Evolutionary conservation across 2,797 vertebrate genomes (phyloP).

Genomic region (Siniperca undulata): DNA sequence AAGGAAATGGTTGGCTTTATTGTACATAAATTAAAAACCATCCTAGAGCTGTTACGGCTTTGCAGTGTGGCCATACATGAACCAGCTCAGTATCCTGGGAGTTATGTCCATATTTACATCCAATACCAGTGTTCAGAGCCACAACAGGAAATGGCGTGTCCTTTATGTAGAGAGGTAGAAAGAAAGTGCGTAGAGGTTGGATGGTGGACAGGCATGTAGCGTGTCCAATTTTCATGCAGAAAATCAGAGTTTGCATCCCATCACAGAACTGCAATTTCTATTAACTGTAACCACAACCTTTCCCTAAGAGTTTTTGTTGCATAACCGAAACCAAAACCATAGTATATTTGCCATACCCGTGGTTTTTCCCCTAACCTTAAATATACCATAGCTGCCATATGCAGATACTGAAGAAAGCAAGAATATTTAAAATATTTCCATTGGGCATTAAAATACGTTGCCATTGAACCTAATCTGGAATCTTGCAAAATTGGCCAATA

Average conservation of each 20-base stretch:
- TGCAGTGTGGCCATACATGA: not conserved
- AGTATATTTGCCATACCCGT: not conserved
- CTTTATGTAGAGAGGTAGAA: not conserved
- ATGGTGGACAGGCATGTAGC: not conserved
- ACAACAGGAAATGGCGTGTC: not conserved
- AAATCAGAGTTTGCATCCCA: not conserved
- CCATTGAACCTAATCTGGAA: not conserved
- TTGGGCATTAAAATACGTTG: not conserved
- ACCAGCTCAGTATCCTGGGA: not conserved
- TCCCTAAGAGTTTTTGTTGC: not conserved
- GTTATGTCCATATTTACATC: slow-evolving; percentile 17
- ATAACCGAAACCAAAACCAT: not conserved
- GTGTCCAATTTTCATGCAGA: not conserved
- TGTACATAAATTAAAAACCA: slow-evolving; percentile 26
- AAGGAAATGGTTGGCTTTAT: not conserved
- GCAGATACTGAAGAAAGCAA: not conserved
- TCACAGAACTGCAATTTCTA: not conserved
- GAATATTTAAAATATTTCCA: not conserved
- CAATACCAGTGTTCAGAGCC: not conserved
- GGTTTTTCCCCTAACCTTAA: not conserved
- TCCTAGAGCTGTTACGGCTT: not conserved
- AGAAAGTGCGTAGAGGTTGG: not conserved
- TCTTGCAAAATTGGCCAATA: not conserved
- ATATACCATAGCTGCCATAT: not conserved
- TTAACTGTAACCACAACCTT: not conserved